A percentile compares a stretch with the other conserved stretches of the same genome.
Conservation (phyloP, 2,113 vertebrate species). For the Phylloscopus trochiloides region DNA sequence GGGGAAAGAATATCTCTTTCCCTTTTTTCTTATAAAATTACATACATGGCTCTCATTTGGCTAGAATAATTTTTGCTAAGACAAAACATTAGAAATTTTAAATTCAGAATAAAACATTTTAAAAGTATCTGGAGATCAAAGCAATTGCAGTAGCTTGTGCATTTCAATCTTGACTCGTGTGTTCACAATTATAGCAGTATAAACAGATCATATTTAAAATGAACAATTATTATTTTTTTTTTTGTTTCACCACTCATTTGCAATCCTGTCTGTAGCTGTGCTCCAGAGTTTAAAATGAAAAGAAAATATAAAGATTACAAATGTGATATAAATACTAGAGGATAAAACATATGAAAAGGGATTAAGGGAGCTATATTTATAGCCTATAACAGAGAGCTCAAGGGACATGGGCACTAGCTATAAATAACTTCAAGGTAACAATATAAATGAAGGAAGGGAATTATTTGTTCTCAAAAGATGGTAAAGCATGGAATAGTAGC, state of each 20-base stretch:
- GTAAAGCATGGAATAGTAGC: constrained; percentile 26
- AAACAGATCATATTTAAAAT: background rate
- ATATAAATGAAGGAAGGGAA: constrained; percentile 68
- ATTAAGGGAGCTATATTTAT: constrained; percentile 69
- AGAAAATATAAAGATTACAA: constrained; percentile 19
- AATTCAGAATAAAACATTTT: background rate
- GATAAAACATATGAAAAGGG: constrained; percentile 54
- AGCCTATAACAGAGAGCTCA: constrained; percentile 31
- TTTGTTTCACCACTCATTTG: background rate
- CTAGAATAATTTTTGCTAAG: constrained; percentile 12
- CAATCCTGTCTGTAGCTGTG: background rate
- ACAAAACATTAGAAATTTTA: background rate
- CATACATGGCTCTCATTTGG: background rate
- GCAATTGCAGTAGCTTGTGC: background rate
- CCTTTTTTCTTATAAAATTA: background rate
- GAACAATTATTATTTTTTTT: background rate
- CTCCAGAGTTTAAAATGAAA: constrained; percentile 1
- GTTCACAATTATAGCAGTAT: background rate
- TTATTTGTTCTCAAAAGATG: constrained; percentile 62
- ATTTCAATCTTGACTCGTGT: background rate
- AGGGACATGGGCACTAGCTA: constrained; percentile 47
- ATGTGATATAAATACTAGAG: constrained; percentile 42
- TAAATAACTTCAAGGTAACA: constrained; percentile 71
- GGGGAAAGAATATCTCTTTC: background rate
- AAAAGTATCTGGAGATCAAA: background rate